phyloP scores from a whole-genome alignment of 2,113 vertebrate genomes.

The Azemiops feae region DNA sequence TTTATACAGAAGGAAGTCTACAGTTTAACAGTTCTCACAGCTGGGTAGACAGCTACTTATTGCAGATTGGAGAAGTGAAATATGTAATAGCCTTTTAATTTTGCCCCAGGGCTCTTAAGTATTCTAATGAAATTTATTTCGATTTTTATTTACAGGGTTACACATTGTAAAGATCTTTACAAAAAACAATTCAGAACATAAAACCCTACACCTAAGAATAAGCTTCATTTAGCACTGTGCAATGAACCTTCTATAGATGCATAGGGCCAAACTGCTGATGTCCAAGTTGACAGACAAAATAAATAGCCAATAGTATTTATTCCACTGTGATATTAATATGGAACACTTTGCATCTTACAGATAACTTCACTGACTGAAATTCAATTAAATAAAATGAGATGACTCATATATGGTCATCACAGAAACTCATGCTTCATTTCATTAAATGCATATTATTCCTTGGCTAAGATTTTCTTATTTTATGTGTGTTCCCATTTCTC shows the following conservation, averaged over 20 bases:
- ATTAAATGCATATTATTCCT: neutral
- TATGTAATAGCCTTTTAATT: constrained; percentile 13
- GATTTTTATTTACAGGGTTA: constrained; percentile 17
- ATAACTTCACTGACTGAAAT: neutral
- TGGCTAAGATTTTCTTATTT: neutral
- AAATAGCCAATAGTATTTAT: neutral
- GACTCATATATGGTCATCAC: neutral
- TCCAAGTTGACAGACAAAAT: neutral
- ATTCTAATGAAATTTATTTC: neutral
- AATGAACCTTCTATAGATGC: neutral
- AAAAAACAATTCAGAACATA: neutral
- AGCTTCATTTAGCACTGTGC: neutral
- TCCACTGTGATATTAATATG: neutral
- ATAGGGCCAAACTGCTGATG: neutral
- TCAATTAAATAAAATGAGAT: neutral
- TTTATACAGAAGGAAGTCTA: constrained; percentile 12
- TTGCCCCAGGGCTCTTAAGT: neutral
- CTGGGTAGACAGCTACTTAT: constrained; percentile 11
- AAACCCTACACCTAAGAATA: neutral
- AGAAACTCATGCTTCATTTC: neutral
- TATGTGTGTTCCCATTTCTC: neutral
- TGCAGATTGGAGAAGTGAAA: neutral
- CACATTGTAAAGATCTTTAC: neutral
- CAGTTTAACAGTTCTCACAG: constrained; percentile 8
- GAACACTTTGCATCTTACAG: neutral